Evolutionary conservation across 2,888 invertebrate genomes (phyloP), one percentile per base, ranked within the genome.

Genomic region (Thecophora atra): DNA sequence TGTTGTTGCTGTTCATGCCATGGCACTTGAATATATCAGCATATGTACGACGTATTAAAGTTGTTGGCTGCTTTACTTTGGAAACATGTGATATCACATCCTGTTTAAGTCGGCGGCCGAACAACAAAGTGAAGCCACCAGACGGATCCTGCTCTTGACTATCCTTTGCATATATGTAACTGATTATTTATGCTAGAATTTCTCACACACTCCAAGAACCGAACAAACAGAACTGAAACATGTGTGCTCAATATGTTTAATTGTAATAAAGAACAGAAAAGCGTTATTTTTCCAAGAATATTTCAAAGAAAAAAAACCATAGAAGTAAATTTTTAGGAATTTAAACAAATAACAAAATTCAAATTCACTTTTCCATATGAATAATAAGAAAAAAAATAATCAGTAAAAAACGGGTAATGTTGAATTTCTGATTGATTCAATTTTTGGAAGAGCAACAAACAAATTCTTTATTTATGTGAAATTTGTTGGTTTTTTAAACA

Each of bases 181-280:
- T 69, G 42, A 47, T 69, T 47, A 58, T 47, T 44, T 56, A 60
- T 26, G 19, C 47, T 69, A 47, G 42, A 42, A 47, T 69, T 58
- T 69, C 58, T 28, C 68, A 69, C 68, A 69, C 56, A 44, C 8
- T 58, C 24, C 2, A 21, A 15, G 19, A 21, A 26, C 21, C 56
- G 30, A 28, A 28, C 37, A 2, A 24, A 42, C 30, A 15, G 15
- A 26, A 17, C 26, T 47, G 30, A 37, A 42, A 71, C 74, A 74
- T 74, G 67, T 74, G 74, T 67, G 37, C 47, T 42, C 70, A 72
- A 74, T 63, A 67, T 72, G 72, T 67, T 74, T 11, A 37, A 68
- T 68, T n/a, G n/a, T n/a, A n/a, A n/a, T n/a, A n/a, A n/a, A n/a
- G n/a, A n/a, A n/a, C n/a, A n/a, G n/a, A 66, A 73, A 73, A 73